Percentiles rank a stretch among this genome's conserved stretches.
These are phyloP conservation scores for Drosophila picticornis DNA, from an alignment of 2,888 invertebrate species.

Conservation along the genomic window DNA sequence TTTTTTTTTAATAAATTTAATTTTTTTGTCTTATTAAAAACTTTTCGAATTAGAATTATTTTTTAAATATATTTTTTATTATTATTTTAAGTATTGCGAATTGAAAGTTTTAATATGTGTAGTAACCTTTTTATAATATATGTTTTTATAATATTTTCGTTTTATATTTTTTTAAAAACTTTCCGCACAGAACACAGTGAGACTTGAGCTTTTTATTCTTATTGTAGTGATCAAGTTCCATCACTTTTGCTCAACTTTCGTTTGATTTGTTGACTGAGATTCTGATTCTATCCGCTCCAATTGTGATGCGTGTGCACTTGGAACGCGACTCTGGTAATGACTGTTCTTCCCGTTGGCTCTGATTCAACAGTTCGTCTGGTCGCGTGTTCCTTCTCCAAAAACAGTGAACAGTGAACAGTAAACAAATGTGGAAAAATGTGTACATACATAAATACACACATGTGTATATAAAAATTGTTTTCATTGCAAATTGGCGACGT, in stretches of 20 bases:
- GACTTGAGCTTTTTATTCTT: neutral
- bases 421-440: slow-evolving; percentile 41
- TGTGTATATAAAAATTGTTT: slow-evolving; percentile 47
- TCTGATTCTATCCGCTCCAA: slow-evolving; percentile 51
- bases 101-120: neutral
- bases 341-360: slow-evolving; percentile 65
- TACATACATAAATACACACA: slow-evolving; percentile 8
- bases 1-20: neutral
- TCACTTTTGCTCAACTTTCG: slow-evolving; percentile 30
- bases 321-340: slow-evolving; percentile 70
- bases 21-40: neutral
- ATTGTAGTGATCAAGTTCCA: neutral
- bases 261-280: neutral
- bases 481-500: slow-evolving; percentile 77
- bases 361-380: slow-evolving; percentile 61
- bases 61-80: neutral
- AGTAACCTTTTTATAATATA: neutral
- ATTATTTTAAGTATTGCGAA: neutral
- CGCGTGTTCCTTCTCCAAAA: slow-evolving; percentile 75
- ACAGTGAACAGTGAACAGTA: slow-evolving; percentile 41
- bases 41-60: neutral
- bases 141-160: neutral
- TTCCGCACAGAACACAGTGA: neutral
- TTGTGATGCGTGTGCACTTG: slow-evolving; percentile 64
- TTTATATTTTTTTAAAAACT: neutral